Conservation (phyloP, 2,113 vertebrate genomes). For the Balaenoptera acutorostrata region DNA sequence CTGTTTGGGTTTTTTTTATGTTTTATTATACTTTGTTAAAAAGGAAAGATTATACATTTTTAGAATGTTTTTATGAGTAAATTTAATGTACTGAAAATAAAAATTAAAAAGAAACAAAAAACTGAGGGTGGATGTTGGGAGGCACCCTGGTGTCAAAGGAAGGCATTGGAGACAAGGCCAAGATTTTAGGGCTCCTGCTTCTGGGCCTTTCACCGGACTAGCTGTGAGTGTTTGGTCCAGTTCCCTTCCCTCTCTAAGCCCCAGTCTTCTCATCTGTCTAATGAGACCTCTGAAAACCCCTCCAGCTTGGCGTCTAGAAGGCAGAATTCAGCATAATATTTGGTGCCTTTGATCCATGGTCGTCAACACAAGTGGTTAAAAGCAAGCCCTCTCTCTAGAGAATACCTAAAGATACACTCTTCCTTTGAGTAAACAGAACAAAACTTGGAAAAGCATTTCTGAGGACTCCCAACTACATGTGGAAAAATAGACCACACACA, state of each 20-base stretch:
- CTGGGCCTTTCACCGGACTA: background rate
- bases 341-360: background rate
- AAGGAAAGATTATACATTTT: constrained; percentile 89
- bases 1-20: constrained; percentile 88
- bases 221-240: background rate
- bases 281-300: background rate
- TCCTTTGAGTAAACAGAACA: background rate
- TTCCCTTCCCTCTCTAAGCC: background rate
- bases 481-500: background rate
- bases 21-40: constrained; percentile 90
- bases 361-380: background rate
- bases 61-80: constrained; percentile 91
- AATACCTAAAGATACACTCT: background rate
- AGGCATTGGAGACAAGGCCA: background rate
- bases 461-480: background rate
- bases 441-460: background rate
- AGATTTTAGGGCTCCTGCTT: background rate
- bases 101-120: constrained; percentile 72
- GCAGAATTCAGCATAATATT: background rate
- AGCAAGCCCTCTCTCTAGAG: background rate
- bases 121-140: background rate
- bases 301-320: background rate
- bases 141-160: background rate
- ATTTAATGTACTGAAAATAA: constrained; percentile 90
- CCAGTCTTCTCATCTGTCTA: background rate